Conservation (phyloP, 2,113 vertebrate species). For the Sinocyclocheilus rhinocerous region DNA sequence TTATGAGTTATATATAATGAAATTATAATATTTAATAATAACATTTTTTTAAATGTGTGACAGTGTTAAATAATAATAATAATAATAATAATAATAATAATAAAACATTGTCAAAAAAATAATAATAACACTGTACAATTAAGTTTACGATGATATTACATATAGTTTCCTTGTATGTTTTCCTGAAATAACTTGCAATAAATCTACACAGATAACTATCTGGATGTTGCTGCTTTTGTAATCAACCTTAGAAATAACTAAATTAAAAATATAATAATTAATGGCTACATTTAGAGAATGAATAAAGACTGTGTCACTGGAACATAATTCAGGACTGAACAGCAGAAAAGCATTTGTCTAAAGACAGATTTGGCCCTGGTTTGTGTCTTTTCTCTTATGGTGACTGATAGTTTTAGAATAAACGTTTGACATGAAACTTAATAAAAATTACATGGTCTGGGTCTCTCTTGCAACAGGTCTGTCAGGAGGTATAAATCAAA, state of each 20-base stretch:
- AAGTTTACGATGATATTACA: too few relatives aligned
- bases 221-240: not conserved
- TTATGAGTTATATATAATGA: too few relatives aligned
- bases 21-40: too few relatives aligned
- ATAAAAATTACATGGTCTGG: conserved; percentile 24
- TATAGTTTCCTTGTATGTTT: too few relatives aligned
- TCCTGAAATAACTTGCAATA: too few relatives aligned
- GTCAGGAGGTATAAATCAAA: conserved; percentile 37
- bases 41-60: too few relatives aligned
- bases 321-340: not conserved
- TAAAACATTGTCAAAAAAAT: too few relatives aligned
- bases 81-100: too few relatives aligned
- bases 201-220: too few relatives aligned
- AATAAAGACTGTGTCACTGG: not conserved
- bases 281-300: not conserved
- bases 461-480: not conserved
- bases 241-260: not conserved
- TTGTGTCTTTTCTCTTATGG: not conserved
- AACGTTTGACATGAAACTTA: conserved; percentile 27
- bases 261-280: not conserved
- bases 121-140: too few relatives aligned
- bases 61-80: too few relatives aligned
- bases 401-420: conserved; percentile 30
- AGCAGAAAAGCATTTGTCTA: not conserved
- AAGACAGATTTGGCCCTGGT: not conserved